A percentile compares a stretch with the other conserved stretches of the same genome.
These are phyloP conservation scores for Chiloscyllium plagiosum DNA, from an alignment of 2,113 vertebrate genomes.

Conservation along the genomic window DNA sequence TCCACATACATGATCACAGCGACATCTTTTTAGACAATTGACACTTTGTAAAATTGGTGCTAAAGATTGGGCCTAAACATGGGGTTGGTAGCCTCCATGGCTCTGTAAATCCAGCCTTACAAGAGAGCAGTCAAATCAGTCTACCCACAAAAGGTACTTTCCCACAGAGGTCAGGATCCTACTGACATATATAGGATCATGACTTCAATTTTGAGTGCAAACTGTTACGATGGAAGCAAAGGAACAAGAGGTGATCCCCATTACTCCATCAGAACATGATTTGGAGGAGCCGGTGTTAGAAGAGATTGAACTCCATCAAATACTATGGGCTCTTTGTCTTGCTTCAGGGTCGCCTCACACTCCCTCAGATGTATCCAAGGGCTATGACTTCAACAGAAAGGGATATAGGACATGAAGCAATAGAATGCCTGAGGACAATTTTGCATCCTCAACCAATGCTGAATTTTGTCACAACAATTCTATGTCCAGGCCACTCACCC, in stretches of 20 bases:
- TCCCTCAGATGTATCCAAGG: background rate
- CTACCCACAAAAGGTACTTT: background rate
- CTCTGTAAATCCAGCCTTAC: background rate
- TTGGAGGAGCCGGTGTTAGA: background rate
- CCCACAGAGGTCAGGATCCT: background rate
- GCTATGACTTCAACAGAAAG: background rate
- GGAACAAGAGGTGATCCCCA: background rate
- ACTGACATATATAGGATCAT: background rate
- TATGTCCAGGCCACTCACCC: background rate
- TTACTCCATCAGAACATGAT: background rate
- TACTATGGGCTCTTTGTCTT: background rate
- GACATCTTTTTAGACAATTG: background rate
- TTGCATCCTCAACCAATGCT: background rate
- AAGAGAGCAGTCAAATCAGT: background rate
- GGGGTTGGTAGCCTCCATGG: background rate
- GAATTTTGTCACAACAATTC: background rate
- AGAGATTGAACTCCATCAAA: background rate
- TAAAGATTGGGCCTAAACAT: background rate
- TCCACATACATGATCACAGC: background rate
- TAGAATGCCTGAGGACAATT: background rate
- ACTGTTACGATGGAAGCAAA: background rate
- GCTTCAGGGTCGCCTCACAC: background rate
- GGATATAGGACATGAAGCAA: background rate
- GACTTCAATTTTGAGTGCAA: background rate
- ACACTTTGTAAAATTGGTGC: background rate